These are phyloP conservation scores for Drosophila asahinai DNA, from an alignment of 1,140 invertebrate genomes.

Conservation along the genomic window DNA sequence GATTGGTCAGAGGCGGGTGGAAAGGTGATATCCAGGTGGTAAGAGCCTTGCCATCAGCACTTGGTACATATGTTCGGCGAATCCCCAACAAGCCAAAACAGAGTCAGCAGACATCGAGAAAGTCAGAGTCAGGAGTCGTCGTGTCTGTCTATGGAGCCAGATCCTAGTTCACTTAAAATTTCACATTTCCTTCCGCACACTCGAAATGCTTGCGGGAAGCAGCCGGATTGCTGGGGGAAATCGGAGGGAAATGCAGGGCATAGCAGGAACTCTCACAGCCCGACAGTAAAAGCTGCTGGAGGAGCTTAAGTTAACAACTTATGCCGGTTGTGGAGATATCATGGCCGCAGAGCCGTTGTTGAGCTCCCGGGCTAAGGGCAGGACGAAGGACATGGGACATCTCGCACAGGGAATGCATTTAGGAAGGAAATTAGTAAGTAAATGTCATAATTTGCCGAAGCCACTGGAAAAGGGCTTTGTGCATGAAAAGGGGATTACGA, in stretches of 20 bases:
- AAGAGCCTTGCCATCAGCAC: slow-evolving; percentile 2
- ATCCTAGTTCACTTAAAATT: slow-evolving; percentile 54
- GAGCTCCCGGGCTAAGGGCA: slow-evolving; percentile 13
- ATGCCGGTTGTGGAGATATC: slow-evolving; percentile 55
- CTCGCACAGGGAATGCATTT: slow-evolving; percentile 71
- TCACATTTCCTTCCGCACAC: slow-evolving; percentile 54
- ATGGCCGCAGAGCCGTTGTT: slow-evolving; percentile 31
- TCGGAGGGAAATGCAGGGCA: slow-evolving; percentile 29
- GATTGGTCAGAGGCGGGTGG: background rate
- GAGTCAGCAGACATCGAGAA: slow-evolving; percentile 9
- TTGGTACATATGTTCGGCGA: slow-evolving; percentile 5
- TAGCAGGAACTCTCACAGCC: slow-evolving; percentile 30
- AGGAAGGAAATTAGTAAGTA: slow-evolving; percentile 81
- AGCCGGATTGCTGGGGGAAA: slow-evolving; percentile 18
- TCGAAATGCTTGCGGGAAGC: slow-evolving; percentile 40
- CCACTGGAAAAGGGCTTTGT: slow-evolving; percentile 63
- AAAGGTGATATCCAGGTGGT: background rate
- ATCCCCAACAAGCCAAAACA: slow-evolving; percentile 20
- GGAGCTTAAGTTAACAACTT: slow-evolving; percentile 81
- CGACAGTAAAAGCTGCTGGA: slow-evolving; percentile 50
- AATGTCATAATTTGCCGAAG: slow-evolving; percentile 79
- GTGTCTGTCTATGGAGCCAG: slow-evolving; percentile 26
- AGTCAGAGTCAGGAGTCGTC: slow-evolving; percentile 36
- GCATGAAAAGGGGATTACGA: slow-evolving; percentile 67
- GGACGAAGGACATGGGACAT: slow-evolving; percentile 8